Base-by-base conservation (phyloP, 1,140 invertebrate species). In the Drosophila subpulchrella region DNA sequence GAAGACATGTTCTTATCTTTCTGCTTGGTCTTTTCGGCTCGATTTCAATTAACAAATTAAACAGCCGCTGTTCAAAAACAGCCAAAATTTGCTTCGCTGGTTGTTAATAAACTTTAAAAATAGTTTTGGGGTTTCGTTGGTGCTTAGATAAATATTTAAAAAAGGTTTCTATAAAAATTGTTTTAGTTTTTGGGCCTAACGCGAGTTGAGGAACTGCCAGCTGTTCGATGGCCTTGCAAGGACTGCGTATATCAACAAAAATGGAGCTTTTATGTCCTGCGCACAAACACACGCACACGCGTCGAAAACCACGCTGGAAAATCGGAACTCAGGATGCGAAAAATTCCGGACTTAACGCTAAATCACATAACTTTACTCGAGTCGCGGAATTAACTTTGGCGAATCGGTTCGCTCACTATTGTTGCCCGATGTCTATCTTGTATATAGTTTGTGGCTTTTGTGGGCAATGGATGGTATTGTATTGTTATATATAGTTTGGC, bases 1-100 rank as follows among this genome's bases (percentile, higher is more conserved):
- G 90, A 86, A 79, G 85, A 82, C 90, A 91, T 91, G 65, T 83
- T 91, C 65, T 30, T 41, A 38, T 42, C 51, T 30, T 56, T 66
- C 17, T 24, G 51, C 57, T 13, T 47, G 68, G 36, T 66, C 44
- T 46, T 15, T 32, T 6, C 15, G 53, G 51, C 59, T 59, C 46
- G 20, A 47, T 51, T 53, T 58, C 30, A 66, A 48, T 72, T 51
- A 56, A 62, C 59, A 55, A 74, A 47, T 50, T 30, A 15, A 15
- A 39, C 24, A 30, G n/a, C 6, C 20, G 39, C 27, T 20, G 10
- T 32, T 17, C 12, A 62, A 62, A 48, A 36, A 27, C 12, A 41
- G 30, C 30, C n/a, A 20, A 30, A 48, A 12, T 59, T 17, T 57
- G 36, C 11, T 61, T n/a, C 55, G 27, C 32, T 60, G 39, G 32